These are phyloP conservation scores for Tuberolachnus salignus DNA, from an alignment of 2,888 invertebrate genomes.

Conservation along the genomic window DNA sequence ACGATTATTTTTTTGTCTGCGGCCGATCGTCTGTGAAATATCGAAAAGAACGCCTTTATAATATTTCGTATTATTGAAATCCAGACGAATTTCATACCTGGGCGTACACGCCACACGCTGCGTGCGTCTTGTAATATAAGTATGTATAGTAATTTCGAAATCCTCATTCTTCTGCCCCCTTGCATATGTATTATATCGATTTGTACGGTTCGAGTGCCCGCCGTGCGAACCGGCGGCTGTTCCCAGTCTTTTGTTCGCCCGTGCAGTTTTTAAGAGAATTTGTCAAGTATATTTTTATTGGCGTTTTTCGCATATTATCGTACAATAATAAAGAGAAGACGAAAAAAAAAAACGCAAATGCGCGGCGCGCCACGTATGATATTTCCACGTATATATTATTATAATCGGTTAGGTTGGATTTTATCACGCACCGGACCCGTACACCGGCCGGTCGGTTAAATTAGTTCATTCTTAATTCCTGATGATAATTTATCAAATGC, in stretches of 20 bases:
- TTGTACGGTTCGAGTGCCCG: constrained; percentile 27
- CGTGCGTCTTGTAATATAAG: constrained; percentile 19
- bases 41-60: constrained; percentile 27
- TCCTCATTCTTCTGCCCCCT: constrained; percentile 10
- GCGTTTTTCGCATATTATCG: not conserved
- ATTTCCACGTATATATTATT: not conserved
- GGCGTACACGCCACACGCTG: constrained; percentile 49
- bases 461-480: no score
- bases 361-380: no score
- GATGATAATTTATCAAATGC: no score
- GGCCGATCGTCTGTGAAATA: constrained; percentile 47
- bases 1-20: no score
- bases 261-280: constrained; percentile 43
- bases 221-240: constrained; percentile 19
- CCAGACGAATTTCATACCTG: constrained; percentile 51
- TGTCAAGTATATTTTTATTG: constrained; percentile 55
- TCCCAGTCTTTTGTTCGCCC: constrained; percentile 15
- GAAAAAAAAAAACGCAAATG: constrained; percentile 11
- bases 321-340: not conserved
- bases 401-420: no score
- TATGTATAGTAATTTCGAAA: constrained; percentile 10
- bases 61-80: constrained; percentile 28
- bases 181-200: constrained; percentile 27
- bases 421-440: no score
- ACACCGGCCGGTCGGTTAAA: no score